These are phyloP conservation scores for Embiotoca jacksoni DNA, from an alignment of 2,113 vertebrate genomes.

Conservation along the genomic window DNA sequence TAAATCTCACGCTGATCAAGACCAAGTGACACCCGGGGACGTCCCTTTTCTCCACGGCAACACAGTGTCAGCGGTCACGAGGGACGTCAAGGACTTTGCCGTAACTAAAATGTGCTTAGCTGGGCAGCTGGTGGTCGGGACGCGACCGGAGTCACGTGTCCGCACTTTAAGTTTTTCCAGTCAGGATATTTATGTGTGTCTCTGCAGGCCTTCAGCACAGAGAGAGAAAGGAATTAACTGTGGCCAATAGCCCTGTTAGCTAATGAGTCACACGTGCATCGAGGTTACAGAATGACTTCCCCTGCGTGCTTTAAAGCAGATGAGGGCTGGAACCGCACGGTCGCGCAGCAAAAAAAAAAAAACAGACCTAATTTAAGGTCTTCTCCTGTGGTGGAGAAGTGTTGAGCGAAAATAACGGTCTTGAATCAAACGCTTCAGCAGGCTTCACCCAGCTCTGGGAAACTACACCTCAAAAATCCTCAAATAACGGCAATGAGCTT, in stretches of 20 bases:
- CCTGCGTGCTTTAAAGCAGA: slow-evolving; percentile 61
- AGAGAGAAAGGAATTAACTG: slow-evolving; percentile 58
- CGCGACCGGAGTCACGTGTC: slow-evolving; percentile 25
- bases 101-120: slow-evolving; percentile 58
- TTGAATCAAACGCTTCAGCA: slow-evolving; percentile 53
- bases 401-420: slow-evolving; percentile 48
- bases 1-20: slow-evolving; percentile 73
- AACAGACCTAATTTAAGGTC: slow-evolving; percentile 59
- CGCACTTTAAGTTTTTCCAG: slow-evolving; percentile 40
- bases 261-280: slow-evolving; percentile 70
- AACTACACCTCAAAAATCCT: slow-evolving; percentile 51
- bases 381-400: slow-evolving; percentile 38
- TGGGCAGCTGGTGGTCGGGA: slow-evolving; percentile 49
- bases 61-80: slow-evolving; percentile 22
- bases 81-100: slow-evolving; percentile 58
- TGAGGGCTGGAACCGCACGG: slow-evolving; percentile 55
- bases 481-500: slow-evolving; percentile 24
- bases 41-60: slow-evolving; percentile 27
- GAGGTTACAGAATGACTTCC: slow-evolving; percentile 63
- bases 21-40: slow-evolving; percentile 56
- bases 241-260: slow-evolving; percentile 67
- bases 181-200: slow-evolving; percentile 58
- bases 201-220: slow-evolving; percentile 29
- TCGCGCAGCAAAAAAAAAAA: slow-evolving; percentile 45
- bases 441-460: slow-evolving; percentile 36